Base-by-base conservation (phyloP, 2,113 vertebrate genomes). In the Aplodontia rufa region DNA sequence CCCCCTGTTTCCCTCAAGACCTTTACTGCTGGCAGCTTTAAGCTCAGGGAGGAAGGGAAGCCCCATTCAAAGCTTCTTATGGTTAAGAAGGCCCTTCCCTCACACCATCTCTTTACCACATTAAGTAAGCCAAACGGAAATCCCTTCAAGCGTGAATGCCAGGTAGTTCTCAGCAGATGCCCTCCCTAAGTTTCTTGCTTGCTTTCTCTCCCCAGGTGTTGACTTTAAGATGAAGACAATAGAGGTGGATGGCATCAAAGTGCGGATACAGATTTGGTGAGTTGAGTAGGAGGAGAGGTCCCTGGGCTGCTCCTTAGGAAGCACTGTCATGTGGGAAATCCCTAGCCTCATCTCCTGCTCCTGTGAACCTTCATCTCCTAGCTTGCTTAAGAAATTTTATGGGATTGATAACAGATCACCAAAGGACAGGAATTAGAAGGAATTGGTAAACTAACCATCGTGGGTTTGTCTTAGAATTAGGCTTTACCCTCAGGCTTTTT, bases 201-300 rank as follows among this genome's bases (percentile, higher is more conserved):
- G n/a, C 75, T 40, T 80, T 53, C 49, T 93, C 51, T 87, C 69
- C 68, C 17, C 94, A 98, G 98, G 98, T 45, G 98, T 98, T 9
- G 98, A 99, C 96, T 99, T 99, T 95, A 99, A 99, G 96, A 99
- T 99, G 99, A 99, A 99, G 96, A 99, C 99, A 66, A 99, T 99
- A 60, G 99, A 99, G 37, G 98, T 99, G 30, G 98, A 99, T 10
- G 99, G 99, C 90, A 98, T 99, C 96, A 99, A 99, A 95, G 99
- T 99, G 66, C 98, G 99, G 90, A 99, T 99, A 97, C 98, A 99
- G 98, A 99, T 99, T 81, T 99, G 98, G 99, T 99, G 96, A 99
- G 98, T 98, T 75, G 84, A 37, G 32, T 32, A n/a, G 49, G 45
- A 79, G 66, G 53, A 82, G 14, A 79, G 40, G n/a, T 14, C 55